Percentiles rank a stretch among this genome's conserved stretches.
Conservation (phyloP, 2,113 vertebrate species). For the Phrynocephalus versicolor region DNA sequence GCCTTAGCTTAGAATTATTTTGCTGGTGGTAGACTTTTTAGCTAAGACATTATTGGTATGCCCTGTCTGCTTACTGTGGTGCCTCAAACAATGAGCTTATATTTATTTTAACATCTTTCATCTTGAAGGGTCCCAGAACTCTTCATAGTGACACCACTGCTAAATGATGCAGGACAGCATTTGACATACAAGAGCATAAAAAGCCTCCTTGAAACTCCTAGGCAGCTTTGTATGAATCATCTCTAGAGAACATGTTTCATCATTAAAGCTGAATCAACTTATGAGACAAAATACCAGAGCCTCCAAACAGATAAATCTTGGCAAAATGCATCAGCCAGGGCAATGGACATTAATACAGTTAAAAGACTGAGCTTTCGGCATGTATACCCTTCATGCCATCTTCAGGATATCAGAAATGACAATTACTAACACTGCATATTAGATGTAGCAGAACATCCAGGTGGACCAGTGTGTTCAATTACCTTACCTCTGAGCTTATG, state of each 20-base stretch:
- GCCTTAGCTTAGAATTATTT: constrained; percentile 9
- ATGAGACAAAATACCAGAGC: neutral
- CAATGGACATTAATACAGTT: neutral
- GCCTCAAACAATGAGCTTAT: neutral
- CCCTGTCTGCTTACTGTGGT: neutral
- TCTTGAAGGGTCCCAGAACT: neutral
- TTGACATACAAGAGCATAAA: neutral
- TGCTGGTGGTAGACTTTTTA: neutral
- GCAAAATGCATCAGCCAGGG: neutral
- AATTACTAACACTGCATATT: no score
- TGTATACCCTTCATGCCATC: no score
- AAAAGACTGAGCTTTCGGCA: no score
- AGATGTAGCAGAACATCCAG: no score
- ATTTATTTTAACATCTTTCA: neutral
- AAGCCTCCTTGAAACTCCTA: neutral
- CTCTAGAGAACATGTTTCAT: neutral
- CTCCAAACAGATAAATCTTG: neutral
- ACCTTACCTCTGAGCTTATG: no score
- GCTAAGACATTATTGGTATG: neutral
- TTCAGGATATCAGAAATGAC: no score
- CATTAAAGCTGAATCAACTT: neutral
- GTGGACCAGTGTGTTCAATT: no score
- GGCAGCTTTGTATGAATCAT: neutral
- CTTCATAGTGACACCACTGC: neutral
- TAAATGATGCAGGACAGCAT: neutral